Conservation (phyloP, 2,797 vertebrate genomes). For the Xenopus petersii region DNA sequence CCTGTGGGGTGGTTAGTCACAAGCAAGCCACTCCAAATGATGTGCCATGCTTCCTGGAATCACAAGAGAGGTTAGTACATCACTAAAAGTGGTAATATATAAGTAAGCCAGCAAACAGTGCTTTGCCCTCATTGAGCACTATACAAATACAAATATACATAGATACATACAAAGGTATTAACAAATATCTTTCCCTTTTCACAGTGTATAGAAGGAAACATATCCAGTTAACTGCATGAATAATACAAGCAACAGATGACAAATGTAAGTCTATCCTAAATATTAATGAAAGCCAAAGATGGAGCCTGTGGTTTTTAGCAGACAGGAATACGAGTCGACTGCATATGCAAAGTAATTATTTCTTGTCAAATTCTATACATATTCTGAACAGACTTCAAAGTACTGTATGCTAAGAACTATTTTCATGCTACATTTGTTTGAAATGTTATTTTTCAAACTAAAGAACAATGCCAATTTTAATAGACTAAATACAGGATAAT, state of each 20-base stretch:
- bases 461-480: not conserved
- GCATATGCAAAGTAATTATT: slow-evolving; percentile 15
- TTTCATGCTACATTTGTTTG: not conserved
- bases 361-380: slow-evolving; percentile 4
- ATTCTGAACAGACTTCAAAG: slow-evolving; percentile 19
- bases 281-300: slow-evolving; percentile 6
- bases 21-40: too few relatives aligned
- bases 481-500: not conserved
- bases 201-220: too few relatives aligned
- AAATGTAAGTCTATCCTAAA: slow-evolving; percentile 1
- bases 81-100: too few relatives aligned
- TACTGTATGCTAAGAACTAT: not conserved
- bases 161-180: too few relatives aligned
- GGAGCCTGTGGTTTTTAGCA: slow-evolving; percentile 20
- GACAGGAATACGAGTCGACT: slow-evolving; percentile 22
- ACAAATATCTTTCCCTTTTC: too few relatives aligned
- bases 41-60: too few relatives aligned
- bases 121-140: too few relatives aligned
- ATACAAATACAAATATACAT: too few relatives aligned
- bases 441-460: not conserved
- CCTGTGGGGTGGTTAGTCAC: too few relatives aligned
- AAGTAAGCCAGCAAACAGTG: too few relatives aligned
- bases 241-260: not conserved
- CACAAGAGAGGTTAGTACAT: too few relatives aligned
- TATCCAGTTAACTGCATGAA: not conserved